phyloP scores from a whole-genome alignment of 2,797 vertebrate genomes.

The Uromys caudimaculatus region DNA sequence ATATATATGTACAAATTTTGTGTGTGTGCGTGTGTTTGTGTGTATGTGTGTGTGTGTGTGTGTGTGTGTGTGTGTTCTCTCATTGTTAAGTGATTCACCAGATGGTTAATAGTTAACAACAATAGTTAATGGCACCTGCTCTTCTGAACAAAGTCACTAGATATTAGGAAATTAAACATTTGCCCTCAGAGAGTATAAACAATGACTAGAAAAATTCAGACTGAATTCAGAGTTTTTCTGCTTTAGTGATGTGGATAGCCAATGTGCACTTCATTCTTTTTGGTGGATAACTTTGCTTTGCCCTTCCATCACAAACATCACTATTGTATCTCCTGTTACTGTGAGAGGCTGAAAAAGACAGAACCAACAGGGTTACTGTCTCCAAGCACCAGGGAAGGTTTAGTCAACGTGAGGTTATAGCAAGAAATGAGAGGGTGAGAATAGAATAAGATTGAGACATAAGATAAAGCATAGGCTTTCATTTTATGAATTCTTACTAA shows the following conservation, averaged over 20 bases:
- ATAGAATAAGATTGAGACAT: background rate
- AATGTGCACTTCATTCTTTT: background rate
- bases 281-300: background rate
- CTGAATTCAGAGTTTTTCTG: background rate
- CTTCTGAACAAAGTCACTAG: background rate
- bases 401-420: background rate
- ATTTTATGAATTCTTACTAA: background rate
- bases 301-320: background rate
- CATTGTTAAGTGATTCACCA: background rate
- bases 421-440: background rate
- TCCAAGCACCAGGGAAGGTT: background rate
- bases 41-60: background rate
- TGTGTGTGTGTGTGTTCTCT: background rate
- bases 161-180: background rate
- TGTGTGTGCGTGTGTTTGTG: no score
- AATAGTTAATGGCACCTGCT: background rate
- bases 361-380: background rate
- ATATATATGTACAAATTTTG: background rate
- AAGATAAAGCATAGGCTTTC: background rate
- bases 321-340: background rate
- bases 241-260: background rate
- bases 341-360: background rate
- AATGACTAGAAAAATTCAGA: background rate
- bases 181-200: background rate
- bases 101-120: background rate